phyloP scores from a whole-genome alignment of 2,888 invertebrate species.

The Lypha dubia region DNA sequence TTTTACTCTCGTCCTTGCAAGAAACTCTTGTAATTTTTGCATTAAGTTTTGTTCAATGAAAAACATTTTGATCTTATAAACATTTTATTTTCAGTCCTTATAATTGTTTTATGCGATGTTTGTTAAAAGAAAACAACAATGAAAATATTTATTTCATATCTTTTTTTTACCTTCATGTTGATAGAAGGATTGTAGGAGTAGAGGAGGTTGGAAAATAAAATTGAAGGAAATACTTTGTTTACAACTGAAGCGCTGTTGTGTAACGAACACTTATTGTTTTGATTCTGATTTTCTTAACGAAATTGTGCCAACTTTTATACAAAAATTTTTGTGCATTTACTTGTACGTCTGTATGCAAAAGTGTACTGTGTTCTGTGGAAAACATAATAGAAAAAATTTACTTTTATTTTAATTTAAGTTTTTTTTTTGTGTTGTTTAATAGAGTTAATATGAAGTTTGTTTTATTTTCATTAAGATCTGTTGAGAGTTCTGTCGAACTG shows the following conservation, averaged over 20 bases:
- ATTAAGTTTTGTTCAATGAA: too few relatives aligned
- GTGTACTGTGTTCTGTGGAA: not conserved
- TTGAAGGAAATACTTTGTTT: constrained; percentile 50
- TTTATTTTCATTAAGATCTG: too few relatives aligned
- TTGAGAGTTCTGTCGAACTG: not conserved
- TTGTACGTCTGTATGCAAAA: not conserved
- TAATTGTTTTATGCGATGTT: not conserved
- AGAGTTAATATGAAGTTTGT: not conserved
- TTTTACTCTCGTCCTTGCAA: too few relatives aligned
- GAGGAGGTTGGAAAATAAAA: constrained; percentile 65
- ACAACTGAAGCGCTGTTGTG: constrained; percentile 77
- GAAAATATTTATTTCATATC: not conserved
- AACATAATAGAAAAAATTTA: not conserved
- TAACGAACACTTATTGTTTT: constrained; percentile 79
- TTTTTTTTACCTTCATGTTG: constrained; percentile 83
- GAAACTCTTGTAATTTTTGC: too few relatives aligned
- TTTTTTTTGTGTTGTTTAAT: not conserved
- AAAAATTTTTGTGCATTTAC: constrained; percentile 39
- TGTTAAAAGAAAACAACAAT: not conserved
- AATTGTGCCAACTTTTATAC: constrained; percentile 82
- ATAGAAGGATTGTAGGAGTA: constrained; percentile 69
- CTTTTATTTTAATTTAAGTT: not conserved
- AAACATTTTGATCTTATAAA: too few relatives aligned
- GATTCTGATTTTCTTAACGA: constrained; percentile 82
- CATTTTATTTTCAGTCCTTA: not conserved